phyloP scores from a whole-genome alignment of 2,888 invertebrate species.

The Geotrupes spiniger region DNA sequence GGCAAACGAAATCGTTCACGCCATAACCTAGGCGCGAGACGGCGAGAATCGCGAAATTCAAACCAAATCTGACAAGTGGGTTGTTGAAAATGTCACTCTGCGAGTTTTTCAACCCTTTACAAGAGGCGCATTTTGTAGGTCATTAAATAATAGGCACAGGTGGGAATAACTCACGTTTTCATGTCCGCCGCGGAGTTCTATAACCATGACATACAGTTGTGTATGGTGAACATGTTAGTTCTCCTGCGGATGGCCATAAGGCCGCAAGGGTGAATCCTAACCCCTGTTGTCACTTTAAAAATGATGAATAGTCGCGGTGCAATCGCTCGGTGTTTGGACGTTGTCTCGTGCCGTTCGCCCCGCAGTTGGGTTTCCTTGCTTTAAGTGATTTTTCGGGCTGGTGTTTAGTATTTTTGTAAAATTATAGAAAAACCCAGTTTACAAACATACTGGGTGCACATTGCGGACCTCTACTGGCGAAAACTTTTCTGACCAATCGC shows the following conservation, averaged over 20 bases:
- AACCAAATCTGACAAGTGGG: conserved; percentile 44
- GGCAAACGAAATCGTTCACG: no score
- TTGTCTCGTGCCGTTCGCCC: conserved; percentile 3
- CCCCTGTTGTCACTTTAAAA: conserved; percentile 46
- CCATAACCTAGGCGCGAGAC: no score
- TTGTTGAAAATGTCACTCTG: conserved; percentile 24
- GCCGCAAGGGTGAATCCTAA: conserved; percentile 51
- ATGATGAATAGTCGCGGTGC: conserved; percentile 20
- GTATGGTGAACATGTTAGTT: conserved; percentile 35
- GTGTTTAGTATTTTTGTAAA: conserved; percentile 44
- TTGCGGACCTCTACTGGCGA: conserved; percentile 49
- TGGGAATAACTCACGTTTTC: conserved; percentile 34
- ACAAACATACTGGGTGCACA: conserved; percentile 54
- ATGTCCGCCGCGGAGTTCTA: conserved; percentile 28
- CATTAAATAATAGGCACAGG: conserved; percentile 26
- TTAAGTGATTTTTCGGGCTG: conserved; percentile 26
- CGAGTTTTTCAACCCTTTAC: conserved; percentile 23
- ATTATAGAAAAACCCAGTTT: conserved; percentile 53
- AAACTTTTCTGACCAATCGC: conserved; percentile 34
- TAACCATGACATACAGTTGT: conserved; percentile 37
- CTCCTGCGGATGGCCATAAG: conserved; percentile 44
- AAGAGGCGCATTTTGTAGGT: conserved; percentile 22
- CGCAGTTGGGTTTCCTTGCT: conserved; percentile 21
- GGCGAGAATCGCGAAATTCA: neutral
- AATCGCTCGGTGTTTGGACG: conserved; percentile 10